Base-by-base conservation (phyloP, 2,888 invertebrate genomes). In the Clistopyga incitator region DNA sequence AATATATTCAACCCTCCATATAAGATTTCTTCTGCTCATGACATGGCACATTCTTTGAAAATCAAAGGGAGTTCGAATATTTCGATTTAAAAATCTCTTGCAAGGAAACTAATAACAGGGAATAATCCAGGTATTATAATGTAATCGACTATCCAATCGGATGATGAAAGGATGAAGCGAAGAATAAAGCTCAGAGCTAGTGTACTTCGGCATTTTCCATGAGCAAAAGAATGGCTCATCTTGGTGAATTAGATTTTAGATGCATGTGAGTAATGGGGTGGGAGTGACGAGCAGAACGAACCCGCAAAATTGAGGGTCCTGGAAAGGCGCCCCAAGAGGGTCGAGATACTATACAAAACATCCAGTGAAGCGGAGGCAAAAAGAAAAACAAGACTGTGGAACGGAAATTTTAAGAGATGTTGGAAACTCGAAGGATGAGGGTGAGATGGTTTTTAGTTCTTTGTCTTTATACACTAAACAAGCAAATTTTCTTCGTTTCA, bases 371-470 rank as follows among this genome's bases (percentile, higher is more conserved):
- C 1, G 4, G 23, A 29, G 42, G 65, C 20, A 29, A 56, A 65
- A 54, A 56, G 29, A 56, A 67, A 74, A 67, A 18, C 54, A 6
- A 52, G 15, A 42, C 15, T 74, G 59, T 34, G 15, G 59, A 50
- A 74, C 74, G 59, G 68, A 80, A 80, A 67, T 74, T 74, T 42
- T 42, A 15, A 47, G 74, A 34, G 59, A 13, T 64, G 29, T n/a
- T 6, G 42, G 25, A 4, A 59, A n/a, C 59, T 18, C 20, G 61
- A 38, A 10, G 59, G 3, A 29, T 13, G 25, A 52, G 23, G n/a
- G 59, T 34, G 38, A 61, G 29, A 45, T 38, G 54, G 50, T 42
- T 68, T 74, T 74, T 13, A 61, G 38, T 29, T 59, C 29, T 47
- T 80, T 74, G 50, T 74, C 65, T 50, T 65, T 56, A 59, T 29